Evolutionary conservation across 2,113 vertebrate species (phyloP).

Genomic region (Amblyopsis rosae): DNA sequence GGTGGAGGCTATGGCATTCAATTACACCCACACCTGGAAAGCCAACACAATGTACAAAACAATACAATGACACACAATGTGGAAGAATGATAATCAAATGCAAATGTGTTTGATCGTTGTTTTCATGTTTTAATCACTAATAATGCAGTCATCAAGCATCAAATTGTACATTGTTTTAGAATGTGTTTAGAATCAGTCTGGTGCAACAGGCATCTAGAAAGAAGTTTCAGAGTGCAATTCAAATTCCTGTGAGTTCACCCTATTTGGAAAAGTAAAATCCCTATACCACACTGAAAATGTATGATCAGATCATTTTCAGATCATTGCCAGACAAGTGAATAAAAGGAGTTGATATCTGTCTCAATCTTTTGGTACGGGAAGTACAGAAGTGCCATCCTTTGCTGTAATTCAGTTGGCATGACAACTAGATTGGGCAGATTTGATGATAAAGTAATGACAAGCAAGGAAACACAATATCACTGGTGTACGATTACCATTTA

Average conservation of each 20-base stretch:
- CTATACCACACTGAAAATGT: conserved; percentile 15
- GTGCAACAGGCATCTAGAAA: too few species aligned
- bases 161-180: too few species aligned
- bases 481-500: not conserved
- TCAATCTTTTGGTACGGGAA: conserved; percentile 26
- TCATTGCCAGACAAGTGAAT: not conserved
- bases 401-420: conserved; percentile 41
- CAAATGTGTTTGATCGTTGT: too few species aligned
- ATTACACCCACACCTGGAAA: conserved; percentile 64
- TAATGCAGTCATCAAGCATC: too few species aligned
- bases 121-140: too few species aligned
- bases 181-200: too few species aligned
- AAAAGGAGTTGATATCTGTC: fast-evolving
- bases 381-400: conserved; percentile 32
- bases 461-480: not conserved
- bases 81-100: too few species aligned
- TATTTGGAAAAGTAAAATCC: not conserved
- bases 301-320: conserved; percentile 7
- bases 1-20: conserved; percentile 41
- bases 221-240: too few species aligned
- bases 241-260: not conserved
- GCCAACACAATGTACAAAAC: not conserved
- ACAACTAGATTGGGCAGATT: conserved; percentile 42
- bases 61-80: too few species aligned
- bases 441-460: conserved; percentile 18